Conservation (phyloP, 2,888 invertebrate genomes). For the Aromia moschata region DNA sequence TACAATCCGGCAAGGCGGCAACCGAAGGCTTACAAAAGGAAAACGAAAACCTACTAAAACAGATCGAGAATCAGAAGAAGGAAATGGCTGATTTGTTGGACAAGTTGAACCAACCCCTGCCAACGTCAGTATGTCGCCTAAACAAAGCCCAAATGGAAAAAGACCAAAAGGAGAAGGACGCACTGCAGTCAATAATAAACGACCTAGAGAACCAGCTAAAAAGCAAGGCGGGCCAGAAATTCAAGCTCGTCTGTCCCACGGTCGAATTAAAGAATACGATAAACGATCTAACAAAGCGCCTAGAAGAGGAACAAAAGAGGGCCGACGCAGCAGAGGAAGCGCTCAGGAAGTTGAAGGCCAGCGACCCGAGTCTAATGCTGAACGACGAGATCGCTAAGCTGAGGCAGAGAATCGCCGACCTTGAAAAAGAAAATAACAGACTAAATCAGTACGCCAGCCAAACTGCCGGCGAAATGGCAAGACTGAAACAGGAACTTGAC, state of each 20-base stretch:
- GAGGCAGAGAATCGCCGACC: conserved; percentile 34
- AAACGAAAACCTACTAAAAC: conserved; percentile 47
- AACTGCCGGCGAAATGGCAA: conserved; percentile 30
- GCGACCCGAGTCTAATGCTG: conserved; percentile 44
- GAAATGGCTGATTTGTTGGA: conserved; percentile 47
- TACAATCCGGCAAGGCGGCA: conserved; percentile 26
- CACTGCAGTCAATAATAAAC: conserved; percentile 48
- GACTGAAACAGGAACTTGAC: conserved; percentile 33
- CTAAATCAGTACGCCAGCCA: conserved; percentile 33
- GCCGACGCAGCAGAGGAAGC: conserved; percentile 46
- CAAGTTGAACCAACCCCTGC: conserved; percentile 42
- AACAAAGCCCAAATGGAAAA: conserved; percentile 38
- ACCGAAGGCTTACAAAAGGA: conserved; percentile 45
- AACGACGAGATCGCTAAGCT: conserved; percentile 43
- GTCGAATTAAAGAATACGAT: conserved; percentile 42
- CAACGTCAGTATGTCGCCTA: conserved; percentile 20
- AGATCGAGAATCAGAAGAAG: conserved; percentile 45
- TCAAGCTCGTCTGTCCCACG: conserved; percentile 29
- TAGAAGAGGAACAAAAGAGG: conserved; percentile 46
- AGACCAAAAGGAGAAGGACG: conserved; percentile 50
- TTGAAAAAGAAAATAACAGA: conserved; percentile 40
- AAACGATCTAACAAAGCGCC: conserved; percentile 45
- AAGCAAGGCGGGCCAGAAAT: conserved; percentile 32
- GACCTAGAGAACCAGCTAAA: conserved; percentile 51
- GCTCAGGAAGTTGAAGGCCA: conserved; percentile 41